A percentile compares a stretch with the other conserved stretches of the same genome.
phyloP scores from a whole-genome alignment of 2,113 vertebrate genomes.

The Gymnobelideus leadbeateri region DNA sequence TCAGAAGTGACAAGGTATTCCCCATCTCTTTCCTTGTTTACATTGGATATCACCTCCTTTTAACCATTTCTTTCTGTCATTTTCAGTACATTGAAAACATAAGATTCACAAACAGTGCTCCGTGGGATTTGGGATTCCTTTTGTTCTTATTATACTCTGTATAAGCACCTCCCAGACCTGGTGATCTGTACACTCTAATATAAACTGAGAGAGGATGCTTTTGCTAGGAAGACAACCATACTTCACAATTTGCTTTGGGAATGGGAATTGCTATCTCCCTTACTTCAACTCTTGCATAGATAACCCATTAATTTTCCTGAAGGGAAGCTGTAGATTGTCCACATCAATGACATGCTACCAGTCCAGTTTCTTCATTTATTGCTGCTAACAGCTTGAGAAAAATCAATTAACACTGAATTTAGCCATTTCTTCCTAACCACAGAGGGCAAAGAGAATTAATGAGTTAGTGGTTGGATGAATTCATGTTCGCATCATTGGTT shows the following conservation, averaged over 20 bases:
- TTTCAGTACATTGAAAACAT: not conserved
- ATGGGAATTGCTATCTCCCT: conserved; percentile 74
- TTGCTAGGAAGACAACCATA: conserved; percentile 54
- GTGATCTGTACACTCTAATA: conserved; percentile 17
- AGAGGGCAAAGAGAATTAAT: conserved; percentile 36
- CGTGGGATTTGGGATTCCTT: conserved; percentile 72
- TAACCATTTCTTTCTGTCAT: not conserved
- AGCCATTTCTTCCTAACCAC: conserved; percentile 39
- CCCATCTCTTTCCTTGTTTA: not conserved
- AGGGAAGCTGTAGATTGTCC: conserved; percentile 58
- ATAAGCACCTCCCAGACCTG: conserved; percentile 53
- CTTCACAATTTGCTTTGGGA: conserved; percentile 75
- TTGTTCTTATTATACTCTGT: conserved; percentile 74
- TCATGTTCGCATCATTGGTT: not conserved
- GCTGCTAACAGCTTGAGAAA: conserved; percentile 67
- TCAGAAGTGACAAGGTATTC: not conserved
- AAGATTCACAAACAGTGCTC: conserved; percentile 72
- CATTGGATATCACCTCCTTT: not conserved
- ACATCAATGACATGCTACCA: conserved; percentile 70
- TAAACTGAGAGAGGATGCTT: conserved; percentile 61
- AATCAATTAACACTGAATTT: conserved; percentile 23
- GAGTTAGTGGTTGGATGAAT: not conserved
- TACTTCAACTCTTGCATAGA: conserved; percentile 73
- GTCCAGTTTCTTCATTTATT: conserved; percentile 62
- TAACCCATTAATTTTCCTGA: conserved; percentile 79